Evolutionary conservation across 2,113 vertebrate genomes (phyloP).

Genomic region (human (Homo sapiens)): DNA sequence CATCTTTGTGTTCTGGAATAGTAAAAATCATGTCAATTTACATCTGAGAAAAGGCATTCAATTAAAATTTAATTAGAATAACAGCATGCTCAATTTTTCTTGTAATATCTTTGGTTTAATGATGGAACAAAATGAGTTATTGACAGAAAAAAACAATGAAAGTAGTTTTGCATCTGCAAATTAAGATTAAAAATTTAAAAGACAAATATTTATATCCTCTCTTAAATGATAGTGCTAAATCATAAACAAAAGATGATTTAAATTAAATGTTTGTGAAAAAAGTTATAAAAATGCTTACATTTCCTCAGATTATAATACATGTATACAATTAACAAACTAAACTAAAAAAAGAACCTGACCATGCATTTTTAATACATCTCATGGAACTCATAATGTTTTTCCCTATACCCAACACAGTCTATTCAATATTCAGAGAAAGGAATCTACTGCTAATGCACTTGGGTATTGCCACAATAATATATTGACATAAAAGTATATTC

Average conservation of each 20-base stretch:
- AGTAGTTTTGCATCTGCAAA: background rate
- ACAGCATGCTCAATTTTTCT: background rate
- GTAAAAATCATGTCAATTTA: background rate
- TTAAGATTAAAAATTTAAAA: background rate
- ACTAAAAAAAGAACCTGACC: background rate
- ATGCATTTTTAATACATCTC: background rate
- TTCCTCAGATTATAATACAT: background rate
- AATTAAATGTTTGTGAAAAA: background rate
- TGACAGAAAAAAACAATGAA: background rate
- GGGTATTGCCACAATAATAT: background rate
- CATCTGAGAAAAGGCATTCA: background rate
- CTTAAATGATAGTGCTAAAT: background rate
- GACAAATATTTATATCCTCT: background rate
- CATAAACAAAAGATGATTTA: background rate
- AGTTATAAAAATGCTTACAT: background rate
- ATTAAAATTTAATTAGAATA: slow-evolving; percentile 28
- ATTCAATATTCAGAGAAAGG: background rate
- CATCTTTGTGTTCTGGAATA: background rate
- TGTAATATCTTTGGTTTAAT: background rate
- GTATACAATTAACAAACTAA: background rate
- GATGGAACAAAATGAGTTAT: background rate
- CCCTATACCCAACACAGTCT: background rate
- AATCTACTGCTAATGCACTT: background rate
- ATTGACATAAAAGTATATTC: background rate
- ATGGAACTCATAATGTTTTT: background rate